Evolutionary conservation across 2,113 vertebrate species (phyloP), one percentile per base, ranked within the genome.

Genomic region (Heptranchias perlo): DNA sequence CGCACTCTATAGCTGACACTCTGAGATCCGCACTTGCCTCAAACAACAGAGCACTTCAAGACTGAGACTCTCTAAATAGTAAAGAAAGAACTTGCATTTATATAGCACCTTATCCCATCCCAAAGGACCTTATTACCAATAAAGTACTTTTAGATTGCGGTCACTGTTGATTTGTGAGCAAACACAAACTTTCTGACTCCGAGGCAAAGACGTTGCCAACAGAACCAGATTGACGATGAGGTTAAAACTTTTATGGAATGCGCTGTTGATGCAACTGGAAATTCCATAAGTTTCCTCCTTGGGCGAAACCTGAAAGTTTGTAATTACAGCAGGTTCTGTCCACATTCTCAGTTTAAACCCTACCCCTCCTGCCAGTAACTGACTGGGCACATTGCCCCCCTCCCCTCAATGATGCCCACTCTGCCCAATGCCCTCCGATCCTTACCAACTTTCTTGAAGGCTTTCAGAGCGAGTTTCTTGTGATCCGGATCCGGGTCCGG

Each of bases 371-470:
- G 64, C 11, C 64, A 65, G 13, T 13, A 25, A 0, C 23, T 13
- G 64, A 23, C 64, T 67, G 64, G 64, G 21, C 65, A 58, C 65
- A 69, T n/a, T 11, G 21, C 65, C 13, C 6, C 6, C 31, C 73
- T n/a, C 73, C 8, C 31, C 73, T 2, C 31, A 5, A 21, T 6
- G 67, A 25, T 21, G 67, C 21, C 21, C 65, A 69, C 65, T 2
- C 7, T 76, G 73, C 7, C 35, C 73, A n/a, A 2, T 25, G 65
- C 28, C 65, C 65, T 1, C 86, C 86, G 18, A 25, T 28, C 49
- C 86, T 89, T 28, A 89, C 86, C 86, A 25, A 89, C 86, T 89
- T 89, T 49, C 86, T 89, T 23, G 25, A 89, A 54, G 86, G 86
- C 86, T 89, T 89, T 89, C 21, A 89, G 28, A 31, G 86, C 86